These are phyloP conservation scores for Eristalis arbustorum DNA, from an alignment of 2,888 invertebrate genomes.

Conservation along the genomic window DNA sequence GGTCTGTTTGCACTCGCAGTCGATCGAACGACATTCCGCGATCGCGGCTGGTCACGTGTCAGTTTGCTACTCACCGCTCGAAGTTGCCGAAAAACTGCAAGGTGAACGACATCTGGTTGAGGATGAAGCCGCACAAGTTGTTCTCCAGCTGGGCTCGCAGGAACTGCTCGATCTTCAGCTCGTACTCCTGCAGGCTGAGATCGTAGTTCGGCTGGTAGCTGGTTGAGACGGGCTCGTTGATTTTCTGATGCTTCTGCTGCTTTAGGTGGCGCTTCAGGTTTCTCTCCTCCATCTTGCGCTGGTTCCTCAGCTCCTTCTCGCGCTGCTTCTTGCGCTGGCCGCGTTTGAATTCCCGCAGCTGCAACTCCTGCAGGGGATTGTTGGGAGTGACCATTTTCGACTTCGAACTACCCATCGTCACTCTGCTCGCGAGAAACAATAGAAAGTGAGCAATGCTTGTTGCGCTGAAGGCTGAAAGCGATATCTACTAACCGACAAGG, in stretches of 20 bases:
- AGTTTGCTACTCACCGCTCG: slow-evolving; percentile 82
- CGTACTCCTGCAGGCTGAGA: slow-evolving; percentile 74
- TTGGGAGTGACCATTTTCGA: slow-evolving; percentile 74
- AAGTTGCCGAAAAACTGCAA: slow-evolving; percentile 90
- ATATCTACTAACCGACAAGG: slow-evolving; percentile 20
- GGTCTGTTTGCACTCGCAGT: neutral
- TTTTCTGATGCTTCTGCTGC: slow-evolving; percentile 36
- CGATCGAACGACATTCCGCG: neutral
- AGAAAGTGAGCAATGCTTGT: neutral
- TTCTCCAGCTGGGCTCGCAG: slow-evolving; percentile 83
- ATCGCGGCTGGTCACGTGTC: neutral
- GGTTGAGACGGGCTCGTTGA: slow-evolving; percentile 8
- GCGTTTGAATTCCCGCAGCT: slow-evolving; percentile 72
- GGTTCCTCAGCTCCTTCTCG: slow-evolving; percentile 75
- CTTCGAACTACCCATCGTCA: slow-evolving; percentile 76
- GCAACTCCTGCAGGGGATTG: slow-evolving; percentile 76
- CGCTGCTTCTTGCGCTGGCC: slow-evolving; percentile 73
- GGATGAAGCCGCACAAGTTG: slow-evolving; percentile 85
- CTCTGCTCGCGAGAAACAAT: neutral
- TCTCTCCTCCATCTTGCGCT: slow-evolving; percentile 75
- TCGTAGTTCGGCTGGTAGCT: slow-evolving; percentile 55
- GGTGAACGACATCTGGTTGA: slow-evolving; percentile 88
- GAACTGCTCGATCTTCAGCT: slow-evolving; percentile 77
- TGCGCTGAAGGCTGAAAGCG: neutral
- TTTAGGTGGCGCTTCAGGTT: slow-evolving; percentile 74